Evolutionary conservation across 2,113 vertebrate genomes (phyloP).

Genomic region (Perognathus longimembris): DNA sequence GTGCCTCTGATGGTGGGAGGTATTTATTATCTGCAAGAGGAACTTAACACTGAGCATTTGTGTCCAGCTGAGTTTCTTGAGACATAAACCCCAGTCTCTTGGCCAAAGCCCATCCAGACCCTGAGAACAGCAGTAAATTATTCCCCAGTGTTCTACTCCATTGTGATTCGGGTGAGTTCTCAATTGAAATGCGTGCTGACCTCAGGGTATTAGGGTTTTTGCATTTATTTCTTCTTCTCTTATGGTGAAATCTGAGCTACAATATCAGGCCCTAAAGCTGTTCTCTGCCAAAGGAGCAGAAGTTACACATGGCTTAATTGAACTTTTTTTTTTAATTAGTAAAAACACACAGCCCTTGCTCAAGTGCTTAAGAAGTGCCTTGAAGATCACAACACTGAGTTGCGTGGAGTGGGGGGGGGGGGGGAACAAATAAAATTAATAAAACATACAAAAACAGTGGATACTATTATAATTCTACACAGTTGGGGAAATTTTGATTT

Average conservation of each 20-base stretch:
- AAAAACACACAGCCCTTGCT: slow-evolving; percentile 20
- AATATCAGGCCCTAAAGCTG: background rate
- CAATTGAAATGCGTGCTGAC: background rate
- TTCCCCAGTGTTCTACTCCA: background rate
- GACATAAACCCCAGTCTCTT: background rate
- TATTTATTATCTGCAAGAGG: background rate
- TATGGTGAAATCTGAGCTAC: background rate
- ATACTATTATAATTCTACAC: slow-evolving; percentile 36
- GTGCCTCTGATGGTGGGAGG: background rate
- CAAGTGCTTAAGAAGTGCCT: background rate
- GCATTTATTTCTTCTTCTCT: background rate
- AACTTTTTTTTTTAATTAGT: slow-evolving; percentile 48
- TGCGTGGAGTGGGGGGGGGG: background rate
- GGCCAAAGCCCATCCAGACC: background rate
- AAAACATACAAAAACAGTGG: slow-evolving; percentile 3
- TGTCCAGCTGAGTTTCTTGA: slow-evolving; percentile 30
- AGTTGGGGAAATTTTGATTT: slow-evolving; percentile 22
- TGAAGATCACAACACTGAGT: slow-evolving; percentile 25
- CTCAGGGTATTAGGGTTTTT: background rate
- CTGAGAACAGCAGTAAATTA: background rate
- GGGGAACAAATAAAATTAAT: slow-evolving; percentile 40
- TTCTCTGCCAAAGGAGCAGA: background rate
- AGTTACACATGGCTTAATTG: slow-evolving; percentile 4
- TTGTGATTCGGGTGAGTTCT: background rate
- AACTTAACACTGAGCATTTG: background rate